Base-by-base conservation (phyloP, 2,888 invertebrate species). In the Rambutsinella grinnellia region DNA sequence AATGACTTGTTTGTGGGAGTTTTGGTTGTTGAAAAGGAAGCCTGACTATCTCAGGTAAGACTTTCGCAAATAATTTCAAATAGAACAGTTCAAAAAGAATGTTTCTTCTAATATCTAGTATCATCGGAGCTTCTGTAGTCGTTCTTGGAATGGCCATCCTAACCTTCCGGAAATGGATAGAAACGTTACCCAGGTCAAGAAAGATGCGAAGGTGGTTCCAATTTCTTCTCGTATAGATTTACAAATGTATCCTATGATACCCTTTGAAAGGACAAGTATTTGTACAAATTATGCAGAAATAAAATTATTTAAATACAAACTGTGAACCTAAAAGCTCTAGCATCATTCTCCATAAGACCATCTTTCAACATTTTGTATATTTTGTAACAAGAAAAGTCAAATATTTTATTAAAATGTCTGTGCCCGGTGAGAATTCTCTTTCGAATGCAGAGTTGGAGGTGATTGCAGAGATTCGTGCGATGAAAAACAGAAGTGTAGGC, bases 41-140 rank as follows among this genome's bases (percentile, higher is more conserved):
- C 63, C 65, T 3, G 28, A 68, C 49, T 72, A 57, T 65, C 49
- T 53, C 2, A 79, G 69, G 70, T 76, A 46, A 3, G n/a, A 17
- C 5, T 10, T 56, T 21, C 15, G 24, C 27, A 24, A 8, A 10
- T 26, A 56, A 24, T 6, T 26, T 56, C 17, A 21, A 23, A 21
- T 56, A n/a, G 15, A 8, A 51, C 17, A n/a, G n/a, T n/a, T n/a
- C n/a, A n/a, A 54, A 23, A 6, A 23, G 27, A n/a, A 60, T 8
- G 17, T 28, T 36, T 36, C 17, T 36, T 44, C 2, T 44, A 13
- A 17, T 26, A 62, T 69, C 2, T 36, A 79, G 76, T 57, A 56
- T 69, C 10, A 65, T 79, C 36, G 79, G 79, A 56, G 72, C 69
- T 26, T 13, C 24, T 13, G n/a, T 76, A 10, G 68, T 79, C 0